A percentile compares a stretch with the other conserved stretches of the same genome.
These are phyloP conservation scores for Kryptolebias ocellatus DNA, from an alignment of 2,797 vertebrate species.

Conservation along the genomic window DNA sequence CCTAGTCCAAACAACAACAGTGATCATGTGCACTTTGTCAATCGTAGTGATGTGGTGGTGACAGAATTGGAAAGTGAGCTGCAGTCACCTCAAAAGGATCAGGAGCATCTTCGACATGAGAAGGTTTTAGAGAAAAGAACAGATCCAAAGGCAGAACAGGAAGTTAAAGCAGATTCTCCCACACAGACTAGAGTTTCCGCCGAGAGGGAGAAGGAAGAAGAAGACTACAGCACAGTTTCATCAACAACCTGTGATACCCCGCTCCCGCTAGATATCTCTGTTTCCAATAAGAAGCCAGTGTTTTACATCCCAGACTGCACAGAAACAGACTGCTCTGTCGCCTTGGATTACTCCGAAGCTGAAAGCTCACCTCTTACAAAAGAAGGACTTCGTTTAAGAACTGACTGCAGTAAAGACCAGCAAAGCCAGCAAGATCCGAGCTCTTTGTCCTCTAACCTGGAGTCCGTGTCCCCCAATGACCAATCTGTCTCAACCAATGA, in stretches of 20 bases:
- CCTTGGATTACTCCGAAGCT: constrained; percentile 88
- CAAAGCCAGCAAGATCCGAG: constrained; percentile 61
- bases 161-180: constrained; percentile 43
- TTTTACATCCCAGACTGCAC: constrained; percentile 83
- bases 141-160: constrained; percentile 46
- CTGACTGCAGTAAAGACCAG: constrained; percentile 50
- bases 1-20: constrained; percentile 77
- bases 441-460: constrained; percentile 79
- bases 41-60: constrained; percentile 70
- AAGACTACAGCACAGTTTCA: constrained; percentile 75
- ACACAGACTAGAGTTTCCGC: constrained; percentile 33
- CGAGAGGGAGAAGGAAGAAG: constrained; percentile 74
- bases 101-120: constrained; percentile 55
- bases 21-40: constrained; percentile 73
- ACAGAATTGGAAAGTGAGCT: constrained; percentile 74
- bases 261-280: constrained; percentile 79
- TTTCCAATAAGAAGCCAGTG: constrained; percentile 80
- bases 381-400: constrained; percentile 57
- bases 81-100: constrained; percentile 47
- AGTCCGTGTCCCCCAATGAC: constrained; percentile 72
- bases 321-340: constrained; percentile 91
- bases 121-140: constrained; percentile 51
- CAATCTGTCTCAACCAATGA: constrained; percentile 67
- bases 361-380: constrained; percentile 74
- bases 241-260: constrained; percentile 82